Evolutionary conservation across 1,140 invertebrate species (phyloP), one percentile per base, ranked within the genome.

Genomic region (Cephus cinctus): DNA sequence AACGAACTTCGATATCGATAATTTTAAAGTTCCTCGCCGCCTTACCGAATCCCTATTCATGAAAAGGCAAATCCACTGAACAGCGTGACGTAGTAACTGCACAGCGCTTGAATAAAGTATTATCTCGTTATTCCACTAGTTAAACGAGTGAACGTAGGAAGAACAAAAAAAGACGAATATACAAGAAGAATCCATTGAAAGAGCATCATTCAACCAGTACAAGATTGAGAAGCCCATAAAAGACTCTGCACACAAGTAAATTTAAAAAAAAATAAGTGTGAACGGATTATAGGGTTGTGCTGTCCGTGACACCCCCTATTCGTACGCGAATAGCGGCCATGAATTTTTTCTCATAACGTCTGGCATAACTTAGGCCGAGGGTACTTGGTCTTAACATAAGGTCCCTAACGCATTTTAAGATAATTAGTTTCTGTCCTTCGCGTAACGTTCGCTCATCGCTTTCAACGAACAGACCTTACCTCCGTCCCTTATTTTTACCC

Each of bases 271-370:
- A 49, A 56, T 59, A 54, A 54, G 51, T 44, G 45, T 42, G 51
- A 57, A 60, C 46, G 55, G 51, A 60, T 57, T 57, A 57, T 54
- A 49, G 56, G 43, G 40, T 19, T 38, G 14, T 35, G 45, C 52
- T 57, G 56, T 22, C 45, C 35, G 41, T 57, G 56, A 57, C 56
- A 57, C 42, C 46, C 40, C 56, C 48, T 55, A 57, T 40, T 38
- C 23, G 30, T 16, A 21, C 38, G 20, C 11, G 21, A 31, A 15
- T 16, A 18, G n/a, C 18, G 16, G 38, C 19, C 34, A 38, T 20
- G 39, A 21, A 21, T 34, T 41, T 41, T 38, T 41, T 41, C 39
- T 12, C 39, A 15, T 41, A 20, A 41, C 20, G 39, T 22, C 39
- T n/a, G 39, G 15, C 11, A 41, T 41, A 41, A 41, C 39, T 41